A percentile compares a stretch with the other conserved stretches of the same genome.
Conservation (phyloP, 2,797 vertebrate genomes). For the Poecile montanus region DNA sequence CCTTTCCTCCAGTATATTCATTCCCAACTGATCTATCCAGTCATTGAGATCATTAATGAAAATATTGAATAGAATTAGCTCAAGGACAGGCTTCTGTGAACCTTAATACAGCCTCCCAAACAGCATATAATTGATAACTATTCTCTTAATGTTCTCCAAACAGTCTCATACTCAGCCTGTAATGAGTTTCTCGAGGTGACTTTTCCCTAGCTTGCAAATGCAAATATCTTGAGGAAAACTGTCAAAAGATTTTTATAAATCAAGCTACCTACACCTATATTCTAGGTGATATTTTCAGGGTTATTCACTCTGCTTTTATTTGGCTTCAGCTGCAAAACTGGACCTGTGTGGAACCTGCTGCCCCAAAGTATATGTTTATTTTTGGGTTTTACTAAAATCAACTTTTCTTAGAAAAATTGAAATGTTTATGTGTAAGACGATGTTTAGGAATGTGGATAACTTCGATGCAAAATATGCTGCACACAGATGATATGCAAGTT, state of each 20-base stretch:
- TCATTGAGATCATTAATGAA: neutral
- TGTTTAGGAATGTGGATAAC: neutral
- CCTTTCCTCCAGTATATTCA: neutral
- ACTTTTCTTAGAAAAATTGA: neutral
- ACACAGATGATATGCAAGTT: neutral
- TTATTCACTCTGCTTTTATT: neutral
- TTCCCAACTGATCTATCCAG: neutral
- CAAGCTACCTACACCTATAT: neutral
- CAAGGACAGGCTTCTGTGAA: neutral
- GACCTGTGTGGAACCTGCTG: neutral
- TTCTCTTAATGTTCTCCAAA: neutral
- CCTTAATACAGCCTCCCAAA: neutral
- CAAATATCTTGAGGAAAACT: neutral
- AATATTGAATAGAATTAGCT: neutral
- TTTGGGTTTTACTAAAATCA: neutral
- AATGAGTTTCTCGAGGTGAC: neutral
- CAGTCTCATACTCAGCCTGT: neutral
- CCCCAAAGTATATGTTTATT: neutral
- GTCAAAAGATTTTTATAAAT: neutral
- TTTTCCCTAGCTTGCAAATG: neutral
- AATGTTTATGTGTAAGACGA: neutral
- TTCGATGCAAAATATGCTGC: neutral
- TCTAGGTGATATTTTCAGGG: neutral
- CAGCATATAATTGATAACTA: accelerated
- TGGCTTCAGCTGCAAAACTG: neutral